A percentile compares a stretch with the other conserved stretches of the same genome.
Evolutionary conservation across 2,113 vertebrate species (phyloP).

Genomic region (Falco punctatus): DNA sequence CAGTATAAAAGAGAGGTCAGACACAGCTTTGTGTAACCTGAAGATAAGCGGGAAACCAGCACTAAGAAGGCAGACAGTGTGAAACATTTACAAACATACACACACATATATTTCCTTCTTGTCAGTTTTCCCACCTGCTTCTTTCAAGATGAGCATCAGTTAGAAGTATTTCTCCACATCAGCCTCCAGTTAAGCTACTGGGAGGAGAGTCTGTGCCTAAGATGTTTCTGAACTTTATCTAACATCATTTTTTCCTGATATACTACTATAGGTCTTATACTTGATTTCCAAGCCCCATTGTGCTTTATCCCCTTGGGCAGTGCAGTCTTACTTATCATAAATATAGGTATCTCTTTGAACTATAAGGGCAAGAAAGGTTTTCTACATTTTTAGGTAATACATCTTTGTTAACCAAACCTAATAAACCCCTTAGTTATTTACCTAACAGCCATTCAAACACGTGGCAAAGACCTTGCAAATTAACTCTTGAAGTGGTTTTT

Average conservation of each 20-base stretch:
- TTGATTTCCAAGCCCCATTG: conserved; percentile 22
- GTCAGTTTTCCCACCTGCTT: not conserved
- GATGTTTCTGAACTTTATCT: conserved; percentile 31
- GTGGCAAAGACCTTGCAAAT: not conserved
- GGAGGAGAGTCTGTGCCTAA: not conserved
- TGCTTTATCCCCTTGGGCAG: not conserved
- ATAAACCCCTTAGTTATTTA: conserved; percentile 32
- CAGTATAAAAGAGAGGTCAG: not conserved
- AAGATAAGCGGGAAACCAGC: not conserved
- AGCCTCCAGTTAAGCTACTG: not conserved
- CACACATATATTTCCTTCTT: not conserved
- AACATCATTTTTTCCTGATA: not conserved
- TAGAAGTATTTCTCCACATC: not conserved
- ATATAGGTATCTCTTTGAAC: conserved; percentile 39
- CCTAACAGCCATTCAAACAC: conserved; percentile 25
- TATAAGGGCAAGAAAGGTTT: conserved; percentile 11
- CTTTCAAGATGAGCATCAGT: not conserved
- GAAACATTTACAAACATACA: not conserved
- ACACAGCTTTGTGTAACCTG: not conserved
- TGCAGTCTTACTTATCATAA: conserved; percentile 20
- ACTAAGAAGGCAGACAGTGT: not conserved
- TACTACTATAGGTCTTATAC: not conserved
- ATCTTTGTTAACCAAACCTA: conserved; percentile 42
- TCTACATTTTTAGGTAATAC: not conserved
- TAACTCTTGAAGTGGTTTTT: not conserved